Percentiles rank a stretch among this genome's conserved stretches.
phyloP scores from a whole-genome alignment of 53 echinoderm and acorn worm species.

The Actinopyga echinites region DNA sequence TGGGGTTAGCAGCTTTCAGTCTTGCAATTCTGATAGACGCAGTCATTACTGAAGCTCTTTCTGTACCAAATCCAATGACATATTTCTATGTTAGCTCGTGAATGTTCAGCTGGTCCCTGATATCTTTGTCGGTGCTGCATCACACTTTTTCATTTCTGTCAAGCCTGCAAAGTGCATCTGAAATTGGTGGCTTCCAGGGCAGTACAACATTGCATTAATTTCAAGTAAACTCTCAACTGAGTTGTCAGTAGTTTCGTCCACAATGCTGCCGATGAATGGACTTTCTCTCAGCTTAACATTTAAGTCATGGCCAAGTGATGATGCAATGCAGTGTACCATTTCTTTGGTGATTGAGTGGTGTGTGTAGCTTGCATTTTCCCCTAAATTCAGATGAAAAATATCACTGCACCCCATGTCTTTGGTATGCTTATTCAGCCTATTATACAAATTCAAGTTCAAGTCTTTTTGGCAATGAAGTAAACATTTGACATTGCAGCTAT shows the following conservation, averaged over 20 bases:
- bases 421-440: background rate
- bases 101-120: too few relatives aligned
- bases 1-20: background rate
- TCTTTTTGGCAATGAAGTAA: too few relatives aligned
- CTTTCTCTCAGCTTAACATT: background rate
- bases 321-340: conserved; percentile 1
- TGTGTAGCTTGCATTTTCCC: background rate
- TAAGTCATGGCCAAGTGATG: background rate
- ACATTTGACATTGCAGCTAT: too few relatives aligned
- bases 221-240: too few relatives aligned
- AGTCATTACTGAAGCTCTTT: background rate
- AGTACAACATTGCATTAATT: too few relatives aligned
- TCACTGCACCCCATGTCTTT: background rate
- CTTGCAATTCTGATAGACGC: background rate
- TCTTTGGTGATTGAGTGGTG: background rate
- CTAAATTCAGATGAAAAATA: background rate
- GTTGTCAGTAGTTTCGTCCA: background rate
- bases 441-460: too few relatives aligned
- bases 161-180: too few relatives aligned
- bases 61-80: background rate
- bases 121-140: too few relatives aligned
- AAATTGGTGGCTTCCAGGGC: too few relatives aligned
- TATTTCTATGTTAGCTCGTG: too few relatives aligned
- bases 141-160: too few relatives aligned
- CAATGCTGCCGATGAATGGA: background rate